Conservation (phyloP, 2,113 vertebrate species). For the Amphiprion ocellaris region DNA sequence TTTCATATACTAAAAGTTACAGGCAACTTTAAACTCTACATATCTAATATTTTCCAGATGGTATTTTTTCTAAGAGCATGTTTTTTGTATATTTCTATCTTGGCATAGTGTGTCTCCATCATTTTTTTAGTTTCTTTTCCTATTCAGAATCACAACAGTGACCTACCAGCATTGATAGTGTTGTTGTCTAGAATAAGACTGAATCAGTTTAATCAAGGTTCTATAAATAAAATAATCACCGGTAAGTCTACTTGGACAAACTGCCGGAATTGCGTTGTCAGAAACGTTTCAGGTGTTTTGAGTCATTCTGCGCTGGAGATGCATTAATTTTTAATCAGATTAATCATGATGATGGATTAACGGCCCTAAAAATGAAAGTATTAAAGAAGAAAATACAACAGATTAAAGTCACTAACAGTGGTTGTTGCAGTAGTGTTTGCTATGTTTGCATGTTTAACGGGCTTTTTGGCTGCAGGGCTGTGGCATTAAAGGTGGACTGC, state of each 20-base stretch:
- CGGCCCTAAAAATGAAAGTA: neutral
- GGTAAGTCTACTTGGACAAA: no score
- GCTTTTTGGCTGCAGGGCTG: neutral
- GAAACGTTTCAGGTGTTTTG: no score
- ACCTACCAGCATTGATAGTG: constrained; percentile 4
- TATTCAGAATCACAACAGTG: constrained; percentile 24
- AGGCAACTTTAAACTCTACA: constrained; percentile 55
- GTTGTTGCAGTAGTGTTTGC: neutral
- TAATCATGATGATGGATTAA: no score
- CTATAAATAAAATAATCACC: constrained; percentile 8
- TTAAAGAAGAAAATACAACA: neutral
- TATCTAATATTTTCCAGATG: constrained; percentile 64
- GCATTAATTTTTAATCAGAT: no score
- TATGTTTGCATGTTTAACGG: neutral
- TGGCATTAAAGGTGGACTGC: neutral
- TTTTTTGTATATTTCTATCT: constrained; percentile 74
- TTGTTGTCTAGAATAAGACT: constrained; percentile 18
- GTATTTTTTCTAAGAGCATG: constrained; percentile 67
- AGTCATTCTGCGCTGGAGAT: no score
- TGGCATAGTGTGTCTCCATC: constrained; percentile 35
- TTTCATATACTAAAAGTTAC: neutral
- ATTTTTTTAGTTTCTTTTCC: constrained; percentile 40
- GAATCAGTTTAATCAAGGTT: constrained; percentile 34
- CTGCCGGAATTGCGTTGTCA: no score
- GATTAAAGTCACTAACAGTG: neutral